Evolutionary conservation across 2,113 vertebrate genomes (phyloP), one percentile per base, ranked within the genome.

Genomic region (Centropus bengalensis): DNA sequence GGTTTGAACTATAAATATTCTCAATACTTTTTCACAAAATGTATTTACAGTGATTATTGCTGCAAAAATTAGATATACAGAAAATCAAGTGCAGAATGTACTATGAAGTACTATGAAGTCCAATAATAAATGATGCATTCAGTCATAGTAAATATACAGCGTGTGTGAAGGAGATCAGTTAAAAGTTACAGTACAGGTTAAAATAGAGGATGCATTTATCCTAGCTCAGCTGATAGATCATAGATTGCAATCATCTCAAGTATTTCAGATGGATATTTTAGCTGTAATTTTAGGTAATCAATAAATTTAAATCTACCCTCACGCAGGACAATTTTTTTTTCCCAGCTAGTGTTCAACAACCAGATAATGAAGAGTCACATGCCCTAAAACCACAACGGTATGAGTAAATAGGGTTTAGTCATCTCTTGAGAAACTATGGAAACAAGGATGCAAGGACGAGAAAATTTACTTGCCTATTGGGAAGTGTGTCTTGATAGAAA

Each of bases 1-100:
- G 76, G 49, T 81, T 91, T 87, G 95, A 58, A 90, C 93, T 97
- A 96, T 83, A 96, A 95, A 94, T 89, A 76, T 30, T 92, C 68
- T 90, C 94, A 91, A 96, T 75, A 62, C 13, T 60, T 78, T 85
- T 90, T 88, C 79, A 94, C 58, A 75, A 96, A 96, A 82, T 67
- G 77, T 51, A 89, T 89, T 70, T 93, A 55, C 51, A 94, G 56
- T 63, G 49, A 87, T 76, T 86, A 81, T 32, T 20, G 44, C 33
- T 82, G 58, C 76, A 67, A 54, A 88, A 63, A 95, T 78, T 73
- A 70, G 77, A 92, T 78, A 94, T 55, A 93, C 14, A 47, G 74
- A 93, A 96, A 92, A 82, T 23, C 68, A 92, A 77, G 55, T 56
- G 45, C 82, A 93, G n/a, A 58, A 95, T 62, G 51, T 82, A 56